A percentile compares a stretch with the other conserved stretches of the same genome.
Evolutionary conservation across 37 sponge, comb jelly and placozoan genomes (phyloP).

Genomic region (Axinella damicornis): DNA sequence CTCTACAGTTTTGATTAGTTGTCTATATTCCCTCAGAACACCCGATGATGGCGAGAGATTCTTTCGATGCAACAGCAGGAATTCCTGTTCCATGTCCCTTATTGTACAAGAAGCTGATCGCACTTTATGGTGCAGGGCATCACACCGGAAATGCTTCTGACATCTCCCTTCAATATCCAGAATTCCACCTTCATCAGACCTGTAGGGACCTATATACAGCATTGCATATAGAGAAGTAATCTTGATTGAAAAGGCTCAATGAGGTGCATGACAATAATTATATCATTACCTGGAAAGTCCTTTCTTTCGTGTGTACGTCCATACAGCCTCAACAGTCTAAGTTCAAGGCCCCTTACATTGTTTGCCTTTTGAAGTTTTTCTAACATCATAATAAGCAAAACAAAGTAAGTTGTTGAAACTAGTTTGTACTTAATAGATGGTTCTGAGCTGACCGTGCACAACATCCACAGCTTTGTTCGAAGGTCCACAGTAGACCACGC

Average conservation of each 20-base stretch:
- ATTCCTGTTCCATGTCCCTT: background rate
- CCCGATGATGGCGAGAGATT: background rate
- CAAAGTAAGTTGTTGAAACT: too few relatives aligned
- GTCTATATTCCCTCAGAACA: background rate
- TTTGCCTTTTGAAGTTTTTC: too few relatives aligned
- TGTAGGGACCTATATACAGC: too few relatives aligned
- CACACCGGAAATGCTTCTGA: background rate
- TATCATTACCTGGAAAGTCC: slow-evolving; percentile 6
- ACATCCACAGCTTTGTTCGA: slow-evolving; percentile 73
- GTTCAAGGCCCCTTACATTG: slow-evolving; percentile 39
- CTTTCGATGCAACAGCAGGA: background rate
- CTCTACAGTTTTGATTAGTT: background rate
- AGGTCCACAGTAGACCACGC: slow-evolving; percentile 68
- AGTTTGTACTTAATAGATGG: slow-evolving; percentile 45
- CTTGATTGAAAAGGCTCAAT: too few relatives aligned
- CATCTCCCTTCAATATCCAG: background rate
- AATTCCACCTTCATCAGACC: too few relatives aligned
- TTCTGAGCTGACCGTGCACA: slow-evolving; percentile 44
- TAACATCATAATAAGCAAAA: too few relatives aligned
- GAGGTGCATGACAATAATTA: too few relatives aligned
- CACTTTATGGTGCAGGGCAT: slow-evolving; percentile 22
- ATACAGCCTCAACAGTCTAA: slow-evolving; percentile 46
- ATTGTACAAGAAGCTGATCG: background rate
- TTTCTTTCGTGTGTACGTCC: slow-evolving; percentile 25
- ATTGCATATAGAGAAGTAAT: too few relatives aligned